These are phyloP conservation scores for Hyaena hyaena DNA, from an alignment of 2,113 vertebrate genomes.

Conservation along the genomic window DNA sequence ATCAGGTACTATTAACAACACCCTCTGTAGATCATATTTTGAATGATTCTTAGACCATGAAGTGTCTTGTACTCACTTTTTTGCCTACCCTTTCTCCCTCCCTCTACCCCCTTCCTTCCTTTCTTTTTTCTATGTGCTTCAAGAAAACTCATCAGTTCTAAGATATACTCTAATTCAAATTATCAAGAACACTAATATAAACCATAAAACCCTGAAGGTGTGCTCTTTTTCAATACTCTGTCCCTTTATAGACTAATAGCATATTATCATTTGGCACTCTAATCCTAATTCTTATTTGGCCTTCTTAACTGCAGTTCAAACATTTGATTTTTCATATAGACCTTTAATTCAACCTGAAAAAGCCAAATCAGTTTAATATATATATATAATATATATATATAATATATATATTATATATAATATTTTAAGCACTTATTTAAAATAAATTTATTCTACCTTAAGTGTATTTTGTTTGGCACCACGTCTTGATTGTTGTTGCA, in stretches of 20 bases:
- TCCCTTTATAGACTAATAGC: background rate
- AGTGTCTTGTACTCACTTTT: background rate
- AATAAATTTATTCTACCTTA: background rate
- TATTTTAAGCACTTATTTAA: background rate
- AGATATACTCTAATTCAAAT: background rate
- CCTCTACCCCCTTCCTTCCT: rapidly evolving
- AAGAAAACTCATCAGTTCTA: background rate
- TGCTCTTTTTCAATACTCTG: background rate
- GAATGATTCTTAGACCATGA: background rate
- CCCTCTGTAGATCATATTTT: background rate
- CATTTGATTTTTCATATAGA: background rate
- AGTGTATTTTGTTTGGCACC: background rate
- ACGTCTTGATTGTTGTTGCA: background rate
- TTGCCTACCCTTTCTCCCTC: background rate
- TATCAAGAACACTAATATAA: background rate
- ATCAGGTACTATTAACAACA: background rate
- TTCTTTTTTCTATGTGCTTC: no score
- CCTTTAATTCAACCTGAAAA: background rate
- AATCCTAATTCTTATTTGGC: background rate
- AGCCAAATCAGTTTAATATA: background rate
- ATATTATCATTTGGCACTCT: background rate
- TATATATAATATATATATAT: no score
- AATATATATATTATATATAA: no score
- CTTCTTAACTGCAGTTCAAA: no score
- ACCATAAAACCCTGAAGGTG: background rate